These are phyloP conservation scores for Watsonalla cultraria DNA, from an alignment of 2,888 invertebrate species.

Conservation along the genomic window DNA sequence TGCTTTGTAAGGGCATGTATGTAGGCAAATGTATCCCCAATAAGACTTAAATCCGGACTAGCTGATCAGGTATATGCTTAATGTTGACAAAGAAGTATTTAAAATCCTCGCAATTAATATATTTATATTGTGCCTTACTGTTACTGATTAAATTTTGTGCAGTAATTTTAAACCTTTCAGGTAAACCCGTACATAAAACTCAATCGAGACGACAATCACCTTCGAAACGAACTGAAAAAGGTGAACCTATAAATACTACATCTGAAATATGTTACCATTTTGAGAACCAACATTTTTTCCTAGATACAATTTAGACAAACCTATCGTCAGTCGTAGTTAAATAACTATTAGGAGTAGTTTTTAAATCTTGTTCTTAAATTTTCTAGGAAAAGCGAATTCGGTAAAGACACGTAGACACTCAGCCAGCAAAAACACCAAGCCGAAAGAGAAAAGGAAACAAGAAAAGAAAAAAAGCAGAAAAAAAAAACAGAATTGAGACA, in stretches of 20 bases:
- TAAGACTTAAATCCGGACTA: no score
- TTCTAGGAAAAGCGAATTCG: not conserved
- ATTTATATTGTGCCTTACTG: no score
- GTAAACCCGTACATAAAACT: not conserved
- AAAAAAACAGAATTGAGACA: not conserved
- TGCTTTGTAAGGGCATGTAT: no score
- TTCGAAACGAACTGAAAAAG: not conserved
- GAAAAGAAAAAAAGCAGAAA: not conserved
- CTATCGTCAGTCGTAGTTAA: no score
- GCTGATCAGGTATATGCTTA: no score
- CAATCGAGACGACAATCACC: not conserved
- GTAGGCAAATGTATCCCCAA: no score
- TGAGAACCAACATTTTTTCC: not conserved
- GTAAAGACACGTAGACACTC: not conserved
- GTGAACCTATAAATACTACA: constrained; percentile 1
- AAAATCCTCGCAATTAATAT: no score
- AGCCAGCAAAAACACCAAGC: not conserved
- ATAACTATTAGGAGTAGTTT: no score
- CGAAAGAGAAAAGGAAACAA: not conserved
- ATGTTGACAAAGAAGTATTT: no score
- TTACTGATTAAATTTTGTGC: not conserved
- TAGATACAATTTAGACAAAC: no score
- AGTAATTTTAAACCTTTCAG: not conserved
- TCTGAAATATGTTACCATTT: no score
- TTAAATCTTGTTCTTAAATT: not conserved